A percentile compares a stretch with the other conserved stretches of the same genome.
Conservation (phyloP, 2,797 vertebrate genomes). For the Mallotus villosus region DNA sequence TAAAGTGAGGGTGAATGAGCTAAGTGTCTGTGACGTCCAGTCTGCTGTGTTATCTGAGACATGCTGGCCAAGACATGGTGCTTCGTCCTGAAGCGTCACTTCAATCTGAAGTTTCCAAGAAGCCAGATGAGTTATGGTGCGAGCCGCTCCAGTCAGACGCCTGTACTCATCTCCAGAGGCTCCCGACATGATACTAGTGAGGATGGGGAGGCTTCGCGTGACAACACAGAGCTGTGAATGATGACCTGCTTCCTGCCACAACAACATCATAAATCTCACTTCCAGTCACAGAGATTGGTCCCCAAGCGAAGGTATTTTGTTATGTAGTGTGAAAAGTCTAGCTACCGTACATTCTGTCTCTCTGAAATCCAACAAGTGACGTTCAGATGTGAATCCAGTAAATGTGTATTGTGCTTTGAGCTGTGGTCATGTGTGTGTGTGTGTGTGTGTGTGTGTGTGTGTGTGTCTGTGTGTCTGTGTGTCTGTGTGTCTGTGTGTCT, state of each 20-base stretch:
- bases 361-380: neutral
- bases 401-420: neutral
- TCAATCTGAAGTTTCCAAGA: slow-evolving; percentile 25
- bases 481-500: too few relatives aligned
- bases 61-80: slow-evolving; percentile 46
- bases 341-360: neutral
- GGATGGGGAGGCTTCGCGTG: slow-evolving; percentile 36
- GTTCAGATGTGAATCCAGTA: neutral
- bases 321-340: slow-evolving; percentile 19
- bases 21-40: slow-evolving; percentile 62
- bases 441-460: too few relatives aligned
- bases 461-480: too few relatives aligned
- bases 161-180: slow-evolving; percentile 35
- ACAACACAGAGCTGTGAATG: slow-evolving; percentile 38
- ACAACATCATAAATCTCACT: slow-evolving; percentile 46
- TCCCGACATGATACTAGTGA: slow-evolving; percentile 43
- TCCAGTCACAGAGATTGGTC: slow-evolving; percentile 29
- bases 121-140: slow-evolving; percentile 40
- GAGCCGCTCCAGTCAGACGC: slow-evolving; percentile 22
- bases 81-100: slow-evolving; percentile 47
- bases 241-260: slow-evolving; percentile 50
- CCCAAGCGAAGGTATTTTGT: slow-evolving; percentile 21
- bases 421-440: too few relatives aligned
- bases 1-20: slow-evolving; percentile 61
- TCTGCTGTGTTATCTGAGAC: slow-evolving; percentile 56